A percentile compares a stretch with the other conserved stretches of the same genome.
phyloP scores from a whole-genome alignment of 1,140 invertebrate genomes.

The Bombus breviceps region DNA sequence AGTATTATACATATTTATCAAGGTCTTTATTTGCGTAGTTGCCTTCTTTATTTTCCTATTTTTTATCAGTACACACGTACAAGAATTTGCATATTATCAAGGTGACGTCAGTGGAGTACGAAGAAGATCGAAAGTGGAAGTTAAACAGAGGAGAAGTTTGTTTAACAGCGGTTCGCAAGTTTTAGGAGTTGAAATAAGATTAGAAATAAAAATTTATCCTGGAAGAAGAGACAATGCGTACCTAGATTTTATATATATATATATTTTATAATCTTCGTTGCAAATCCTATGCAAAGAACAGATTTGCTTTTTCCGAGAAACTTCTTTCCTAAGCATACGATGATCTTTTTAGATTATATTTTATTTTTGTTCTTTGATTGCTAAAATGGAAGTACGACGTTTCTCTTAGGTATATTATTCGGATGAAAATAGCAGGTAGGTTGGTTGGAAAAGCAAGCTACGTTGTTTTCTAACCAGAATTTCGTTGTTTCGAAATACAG shows the following conservation, averaged over 20 bases:
- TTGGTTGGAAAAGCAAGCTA: no score
- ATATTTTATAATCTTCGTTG: background rate
- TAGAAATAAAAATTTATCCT: background rate
- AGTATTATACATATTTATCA: no score
- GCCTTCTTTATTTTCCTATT: background rate
- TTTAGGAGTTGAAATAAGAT: background rate
- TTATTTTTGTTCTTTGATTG: background rate
- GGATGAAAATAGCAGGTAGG: background rate
- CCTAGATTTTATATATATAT: background rate
- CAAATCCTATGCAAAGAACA: background rate
- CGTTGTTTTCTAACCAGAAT: background rate
- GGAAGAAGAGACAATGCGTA: background rate
- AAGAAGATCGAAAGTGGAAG: background rate
- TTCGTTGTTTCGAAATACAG: conserved; percentile 10
- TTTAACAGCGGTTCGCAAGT: background rate
- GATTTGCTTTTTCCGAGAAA: background rate
- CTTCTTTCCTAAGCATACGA: no score
- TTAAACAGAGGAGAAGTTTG: background rate
- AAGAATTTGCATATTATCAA: background rate
- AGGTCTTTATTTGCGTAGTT: background rate
- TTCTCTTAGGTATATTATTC: background rate
- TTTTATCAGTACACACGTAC: background rate
- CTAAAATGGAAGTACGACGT: background rate
- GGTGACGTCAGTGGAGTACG: background rate
- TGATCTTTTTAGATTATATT: no score